A percentile compares a stretch with the other conserved stretches of the same genome.
These are phyloP conservation scores for Epizoanthus illoricatus DNA, from an alignment of 92 coral and sea anemone species.

Conservation along the genomic window DNA sequence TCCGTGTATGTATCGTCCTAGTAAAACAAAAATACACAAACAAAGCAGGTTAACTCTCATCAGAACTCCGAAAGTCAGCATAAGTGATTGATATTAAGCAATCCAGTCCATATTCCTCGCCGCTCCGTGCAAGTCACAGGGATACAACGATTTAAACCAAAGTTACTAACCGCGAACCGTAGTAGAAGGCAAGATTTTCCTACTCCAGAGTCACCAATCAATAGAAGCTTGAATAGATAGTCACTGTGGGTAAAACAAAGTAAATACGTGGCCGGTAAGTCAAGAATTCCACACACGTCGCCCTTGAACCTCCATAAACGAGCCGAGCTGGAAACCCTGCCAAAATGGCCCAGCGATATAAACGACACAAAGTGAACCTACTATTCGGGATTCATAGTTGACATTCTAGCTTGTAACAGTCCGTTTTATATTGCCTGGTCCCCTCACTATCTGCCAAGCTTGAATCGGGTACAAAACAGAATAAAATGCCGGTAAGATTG, in stretches of 20 bases:
- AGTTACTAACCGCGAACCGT: conserved; percentile 98
- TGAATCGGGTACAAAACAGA: conserved; percentile 70
- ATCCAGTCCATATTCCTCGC: conserved; percentile 51
- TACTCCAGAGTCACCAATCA: conserved; percentile 99
- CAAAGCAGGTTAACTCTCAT: conserved; percentile 38
- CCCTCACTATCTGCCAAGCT: conserved; percentile 67
- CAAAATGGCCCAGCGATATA: conserved; percentile 56
- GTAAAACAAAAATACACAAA: conserved; percentile 31
- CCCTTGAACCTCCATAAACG: conserved; percentile 66
- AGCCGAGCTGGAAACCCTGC: conserved; percentile 73
- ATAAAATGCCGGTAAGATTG: conserved; percentile 68
- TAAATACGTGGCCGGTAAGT: conserved; percentile 48
- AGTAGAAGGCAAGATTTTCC: conserved; percentile 99
- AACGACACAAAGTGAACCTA: conserved; percentile 81
- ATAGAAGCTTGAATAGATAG: conserved; percentile 98
- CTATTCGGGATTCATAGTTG: conserved; percentile 99
- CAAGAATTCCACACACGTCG: conserved; percentile 68
- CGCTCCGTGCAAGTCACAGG: conserved; percentile 43
- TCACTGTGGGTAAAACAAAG: conserved; percentile 81
- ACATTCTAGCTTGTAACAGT: conserved; percentile 90
- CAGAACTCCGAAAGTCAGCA: conserved; percentile 38
- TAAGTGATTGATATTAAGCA: conserved; percentile 29
- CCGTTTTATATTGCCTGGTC: conserved; percentile 67
- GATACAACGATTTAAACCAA: conserved; percentile 36
- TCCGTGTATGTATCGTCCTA: conserved; percentile 99